Percentiles rank a stretch among this genome's conserved stretches.
These are phyloP conservation scores for Sorex maritimensis DNA, from an alignment of 2,797 vertebrate species.

Conservation along the genomic window DNA sequence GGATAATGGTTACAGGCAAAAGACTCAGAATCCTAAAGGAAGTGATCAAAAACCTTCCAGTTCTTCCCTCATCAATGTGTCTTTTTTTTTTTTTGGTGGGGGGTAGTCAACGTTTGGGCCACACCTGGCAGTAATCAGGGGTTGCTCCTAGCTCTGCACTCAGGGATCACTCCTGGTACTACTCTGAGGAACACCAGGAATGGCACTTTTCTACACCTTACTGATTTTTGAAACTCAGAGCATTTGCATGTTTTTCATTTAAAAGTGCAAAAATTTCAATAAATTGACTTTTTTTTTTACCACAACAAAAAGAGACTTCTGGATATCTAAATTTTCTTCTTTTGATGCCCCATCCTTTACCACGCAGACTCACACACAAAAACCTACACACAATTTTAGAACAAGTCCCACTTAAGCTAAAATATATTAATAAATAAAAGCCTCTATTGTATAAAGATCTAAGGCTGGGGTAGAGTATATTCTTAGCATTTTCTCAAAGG, in stretches of 20 bases:
- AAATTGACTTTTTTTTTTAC: background rate
- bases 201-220: background rate
- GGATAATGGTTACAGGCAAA: background rate
- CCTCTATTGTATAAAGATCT: background rate
- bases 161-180: background rate
- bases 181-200: too few relatives aligned
- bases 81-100: too few relatives aligned
- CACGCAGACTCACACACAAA: background rate
- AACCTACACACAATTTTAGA: background rate
- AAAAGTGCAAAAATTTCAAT: conserved; percentile 38
- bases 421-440: background rate
- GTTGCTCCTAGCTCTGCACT: background rate
- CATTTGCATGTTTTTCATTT: conserved; percentile 67
- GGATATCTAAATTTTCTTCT: conserved; percentile 17
- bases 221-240: conserved; percentile 67
- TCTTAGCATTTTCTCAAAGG: background rate
- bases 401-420: background rate
- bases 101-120: too few relatives aligned
- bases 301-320: conserved; percentile 59
- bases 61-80: background rate
- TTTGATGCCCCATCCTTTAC: background rate
- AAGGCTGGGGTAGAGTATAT: background rate
- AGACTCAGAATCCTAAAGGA: background rate
- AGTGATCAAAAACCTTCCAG: background rate
- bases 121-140: too few relatives aligned